Evolutionary conservation across 2,113 vertebrate species (phyloP), one percentile per base, ranked within the genome.

Genomic region (Alectura lathami): DNA sequence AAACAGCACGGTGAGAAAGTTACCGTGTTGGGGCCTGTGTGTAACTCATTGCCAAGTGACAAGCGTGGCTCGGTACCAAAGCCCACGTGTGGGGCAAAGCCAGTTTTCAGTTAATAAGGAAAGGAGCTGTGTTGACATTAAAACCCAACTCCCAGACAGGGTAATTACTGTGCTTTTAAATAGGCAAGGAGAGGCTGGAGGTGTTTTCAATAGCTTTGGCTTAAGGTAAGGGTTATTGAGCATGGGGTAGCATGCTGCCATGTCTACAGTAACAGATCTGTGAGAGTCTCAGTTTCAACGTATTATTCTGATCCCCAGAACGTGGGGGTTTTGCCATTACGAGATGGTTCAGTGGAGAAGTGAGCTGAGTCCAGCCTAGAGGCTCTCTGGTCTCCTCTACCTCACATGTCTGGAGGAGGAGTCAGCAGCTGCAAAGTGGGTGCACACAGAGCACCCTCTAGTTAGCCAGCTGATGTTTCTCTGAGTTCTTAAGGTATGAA

Each of bases 311-410:
- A 5, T 3, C 36, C 48, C 47, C 17, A 43, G 74, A 75, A 60
- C 43, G 6, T 12, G 24, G 34, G 16, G 13, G 5, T 1, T 14
- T 83, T 64, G 86, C 24, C 40, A 17, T 53, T 96, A 91, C 91
- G 63, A 84, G 93, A 89, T 90, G 60, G 62, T 89, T 94, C 89
- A 93, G 78, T 83, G 75, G 30, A 30, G 76, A 93, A 75, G 84
- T 8, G 18, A 29, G 1, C 29, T 42, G n/a, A 54, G 20, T 34
- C 54, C 42, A 56, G 56, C 63, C 40, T 36, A 40, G n/a, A 75
- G 80, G 40, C 26, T 90, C 13, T 57, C 27, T 54, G 2, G 13
- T 43, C 51, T 64, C 4, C 9, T 73, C 5, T n/a, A 62, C 26
- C 54, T 88, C 11, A 1, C 0, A 6, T 27, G 29, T 86, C 83